These are phyloP conservation scores for Crenichthys baileyi DNA, from an alignment of 2,797 vertebrate genomes.

Conservation along the genomic window DNA sequence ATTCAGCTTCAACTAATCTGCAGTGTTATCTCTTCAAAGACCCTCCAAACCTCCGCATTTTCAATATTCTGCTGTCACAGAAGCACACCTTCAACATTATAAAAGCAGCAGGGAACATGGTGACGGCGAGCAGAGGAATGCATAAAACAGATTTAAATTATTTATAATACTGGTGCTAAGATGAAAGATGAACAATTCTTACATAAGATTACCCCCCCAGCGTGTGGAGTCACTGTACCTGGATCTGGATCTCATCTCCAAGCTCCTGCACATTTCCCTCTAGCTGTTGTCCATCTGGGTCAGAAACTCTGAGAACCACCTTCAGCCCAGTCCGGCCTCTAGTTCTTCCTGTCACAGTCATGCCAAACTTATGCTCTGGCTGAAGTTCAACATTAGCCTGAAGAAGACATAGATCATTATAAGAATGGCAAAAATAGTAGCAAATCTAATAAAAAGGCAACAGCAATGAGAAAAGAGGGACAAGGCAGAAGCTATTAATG, in stretches of 20 bases:
- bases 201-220: not conserved
- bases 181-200: constrained; percentile 8
- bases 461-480: constrained; percentile 34
- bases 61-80: constrained; percentile 27
- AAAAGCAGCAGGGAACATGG: constrained; percentile 16
- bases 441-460: constrained; percentile 62
- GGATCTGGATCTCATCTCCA: constrained; percentile 84
- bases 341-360: constrained; percentile 79
- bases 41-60: constrained; percentile 45
- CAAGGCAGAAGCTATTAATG: constrained; percentile 27
- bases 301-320: constrained; percentile 75
- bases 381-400: constrained; percentile 88
- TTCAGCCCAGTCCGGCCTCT: constrained; percentile 83
- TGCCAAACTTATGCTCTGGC: constrained; percentile 87
- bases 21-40: constrained; percentile 59
- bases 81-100: constrained; percentile 22
- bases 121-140: constrained; percentile 13
- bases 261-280: constrained; percentile 71
- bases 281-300: constrained; percentile 71
- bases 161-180: not conserved
- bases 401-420: constrained; percentile 44
- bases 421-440: constrained; percentile 51
- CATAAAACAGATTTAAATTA: constrained; percentile 13
- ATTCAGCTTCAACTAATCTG: constrained; percentile 60
- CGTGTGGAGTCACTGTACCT: constrained; percentile 70